Evolutionary conservation across 2,888 invertebrate species (phyloP).

Genomic region (Ditylenchus weischeri): DNA sequence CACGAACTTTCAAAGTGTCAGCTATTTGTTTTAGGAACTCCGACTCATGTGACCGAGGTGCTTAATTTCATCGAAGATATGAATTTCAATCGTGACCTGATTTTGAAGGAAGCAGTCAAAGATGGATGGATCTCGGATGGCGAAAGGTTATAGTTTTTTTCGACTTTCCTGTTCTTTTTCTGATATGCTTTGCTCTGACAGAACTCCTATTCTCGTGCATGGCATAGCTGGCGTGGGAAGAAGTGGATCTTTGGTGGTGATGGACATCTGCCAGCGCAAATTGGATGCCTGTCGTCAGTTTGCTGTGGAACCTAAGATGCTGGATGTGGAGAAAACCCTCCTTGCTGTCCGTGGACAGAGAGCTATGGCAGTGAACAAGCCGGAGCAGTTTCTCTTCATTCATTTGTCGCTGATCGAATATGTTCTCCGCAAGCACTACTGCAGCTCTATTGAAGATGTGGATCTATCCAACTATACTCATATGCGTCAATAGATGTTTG

Average conservation of each 20-base stretch:
- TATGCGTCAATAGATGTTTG: too few relatives aligned
- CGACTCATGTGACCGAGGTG: constrained; percentile 38
- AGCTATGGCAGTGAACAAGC: constrained; percentile 39
- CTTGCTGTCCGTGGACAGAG: constrained; percentile 43
- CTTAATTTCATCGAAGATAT: constrained; percentile 41
- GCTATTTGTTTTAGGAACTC: constrained; percentile 22
- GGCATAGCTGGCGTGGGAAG: constrained; percentile 46
- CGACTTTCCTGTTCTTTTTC: too few relatives aligned
- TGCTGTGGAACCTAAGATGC: constrained; percentile 20
- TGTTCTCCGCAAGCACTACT: constrained; percentile 39
- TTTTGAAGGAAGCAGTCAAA: constrained; percentile 31
- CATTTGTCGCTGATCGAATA: constrained; percentile 45
- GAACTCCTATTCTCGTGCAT: constrained; percentile 44
- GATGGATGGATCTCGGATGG: constrained; percentile 30
- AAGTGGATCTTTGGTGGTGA: constrained; percentile 40
- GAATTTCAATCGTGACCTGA: constrained; percentile 38
- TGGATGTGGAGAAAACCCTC: constrained; percentile 45
- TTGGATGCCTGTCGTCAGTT: constrained; percentile 33
- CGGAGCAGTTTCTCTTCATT: constrained; percentile 42
- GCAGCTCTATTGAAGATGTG: constrained; percentile 21
- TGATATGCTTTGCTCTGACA: constrained; percentile 9
- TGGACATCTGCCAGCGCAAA: constrained; percentile 45
- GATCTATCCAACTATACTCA: constrained; percentile 24
- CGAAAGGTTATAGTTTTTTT: constrained; percentile 11
- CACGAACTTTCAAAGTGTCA: not conserved